Evolutionary conservation across 1,140 invertebrate genomes (phyloP), one percentile per base, ranked within the genome.

Genomic region (Ruditapes philippinarum): DNA sequence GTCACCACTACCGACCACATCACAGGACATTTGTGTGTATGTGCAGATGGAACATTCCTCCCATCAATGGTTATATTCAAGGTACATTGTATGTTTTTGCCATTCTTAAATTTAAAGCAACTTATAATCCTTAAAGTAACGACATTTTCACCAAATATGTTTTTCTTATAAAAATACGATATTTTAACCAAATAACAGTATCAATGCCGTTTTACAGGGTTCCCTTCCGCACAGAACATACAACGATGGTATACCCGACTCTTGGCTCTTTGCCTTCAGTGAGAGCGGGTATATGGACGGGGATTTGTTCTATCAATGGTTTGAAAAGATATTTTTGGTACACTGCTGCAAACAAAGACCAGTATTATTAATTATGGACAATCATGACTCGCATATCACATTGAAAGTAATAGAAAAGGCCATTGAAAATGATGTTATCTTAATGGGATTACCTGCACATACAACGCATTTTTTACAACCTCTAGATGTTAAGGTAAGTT

Each of bases 331-430:
- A n/a, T 83, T 65, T n/a, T 38, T 83, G 14, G 54, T 57, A 14
- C n/a, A 83, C 60, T 83, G 80, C 17, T 54, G 54, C 11, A 68
- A 38, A 51, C 76, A 1, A 25, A 31, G 60, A 22, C 89, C 86
- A 62, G 78, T 70, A 9, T 22, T 90, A n/a, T 51, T 91, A 33
- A 3, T 85, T 33, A 19, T 91, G 19, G 87, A 85, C 57, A 91
- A 96, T 91, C 96, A 96, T 89, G 90, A 91, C n/a, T 92, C 87
- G 33, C 95, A 96, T 89, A 70, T 94, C 5, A 57, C 31, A 42
- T 76, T 94, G 86, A 89, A n/a, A n/a, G n/a, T n/a, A n/a, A n/a
- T n/a, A n/a, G n/a, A n/a, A n/a, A n/a, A n/a, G n/a, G n/a, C n/a
- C 14, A 89, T 80, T 31, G 78, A 70, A 31, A 85, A 92, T 86